phyloP scores from a whole-genome alignment of 2,797 vertebrate species.

The Hemitrygon akajei region DNA sequence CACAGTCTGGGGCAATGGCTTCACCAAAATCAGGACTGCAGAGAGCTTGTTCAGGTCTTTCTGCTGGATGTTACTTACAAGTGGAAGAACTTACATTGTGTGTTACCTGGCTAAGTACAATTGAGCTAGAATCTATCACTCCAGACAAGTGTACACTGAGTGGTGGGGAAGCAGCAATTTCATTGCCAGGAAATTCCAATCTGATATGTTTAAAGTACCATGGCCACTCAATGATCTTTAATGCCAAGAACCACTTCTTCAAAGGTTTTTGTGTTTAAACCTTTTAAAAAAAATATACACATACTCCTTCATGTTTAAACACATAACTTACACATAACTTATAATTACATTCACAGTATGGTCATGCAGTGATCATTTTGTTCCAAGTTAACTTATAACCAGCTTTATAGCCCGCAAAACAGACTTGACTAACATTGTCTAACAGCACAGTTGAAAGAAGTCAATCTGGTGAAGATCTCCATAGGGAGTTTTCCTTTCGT shows the following conservation, averaged over 20 bases:
- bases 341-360: not conserved
- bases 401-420: not conserved
- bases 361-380: not conserved
- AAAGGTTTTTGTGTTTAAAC: not conserved
- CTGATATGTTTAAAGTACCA: not conserved
- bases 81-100: too few species aligned
- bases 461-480: not conserved
- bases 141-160: too few species aligned
- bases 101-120: too few species aligned
- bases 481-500: not conserved
- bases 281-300: not conserved
- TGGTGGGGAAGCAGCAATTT: too few species aligned
- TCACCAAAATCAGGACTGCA: too few species aligned
- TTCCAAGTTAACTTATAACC: not conserved
- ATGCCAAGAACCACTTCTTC: not conserved
- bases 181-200: too few species aligned
- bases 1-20: too few species aligned
- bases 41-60: too few species aligned
- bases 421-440: not conserved
- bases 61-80: too few species aligned
- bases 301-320: not conserved
- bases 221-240: not conserved
- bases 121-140: too few species aligned
- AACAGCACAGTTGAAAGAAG: not conserved
- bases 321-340: not conserved